Conservation (phyloP, 2,797 vertebrate species). For the Rhinogobio ventralis region DNA sequence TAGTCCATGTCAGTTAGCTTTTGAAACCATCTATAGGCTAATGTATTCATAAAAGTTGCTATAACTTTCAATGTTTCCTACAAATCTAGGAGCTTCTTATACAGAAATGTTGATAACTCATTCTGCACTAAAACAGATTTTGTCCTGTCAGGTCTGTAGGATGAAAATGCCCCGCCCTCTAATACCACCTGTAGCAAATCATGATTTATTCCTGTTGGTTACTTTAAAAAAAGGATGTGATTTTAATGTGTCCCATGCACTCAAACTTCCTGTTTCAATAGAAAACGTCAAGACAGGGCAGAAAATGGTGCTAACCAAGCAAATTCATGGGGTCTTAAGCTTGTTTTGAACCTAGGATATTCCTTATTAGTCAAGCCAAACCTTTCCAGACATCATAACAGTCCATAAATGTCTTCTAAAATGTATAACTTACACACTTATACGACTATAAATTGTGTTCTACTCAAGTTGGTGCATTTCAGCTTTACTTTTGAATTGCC, state of each 20-base stretch:
- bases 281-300: not conserved
- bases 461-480: conserved; percentile 19
- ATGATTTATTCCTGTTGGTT: not conserved
- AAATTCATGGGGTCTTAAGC: not conserved
- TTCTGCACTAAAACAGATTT: not conserved
- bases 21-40: no score
- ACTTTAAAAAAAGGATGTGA: not conserved
- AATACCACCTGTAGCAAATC: not conserved
- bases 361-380: conserved; percentile 5
- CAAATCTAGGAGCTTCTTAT: not conserved
- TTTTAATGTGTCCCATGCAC: not conserved
- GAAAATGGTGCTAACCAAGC: not conserved
- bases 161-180: not conserved
- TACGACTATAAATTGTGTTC: not conserved
- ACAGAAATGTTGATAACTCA: not conserved
- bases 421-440: not conserved
- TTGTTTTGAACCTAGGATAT: not conserved
- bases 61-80: not conserved
- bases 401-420: conserved; percentile 1
- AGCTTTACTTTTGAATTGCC: not conserved
- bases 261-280: not conserved
- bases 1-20: not conserved
- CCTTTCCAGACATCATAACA: not conserved
- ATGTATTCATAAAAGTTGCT: not conserved
- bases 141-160: not conserved